Evolutionary conservation across 2,113 vertebrate genomes (phyloP).

Genomic region (Lanius ludovicianus): DNA sequence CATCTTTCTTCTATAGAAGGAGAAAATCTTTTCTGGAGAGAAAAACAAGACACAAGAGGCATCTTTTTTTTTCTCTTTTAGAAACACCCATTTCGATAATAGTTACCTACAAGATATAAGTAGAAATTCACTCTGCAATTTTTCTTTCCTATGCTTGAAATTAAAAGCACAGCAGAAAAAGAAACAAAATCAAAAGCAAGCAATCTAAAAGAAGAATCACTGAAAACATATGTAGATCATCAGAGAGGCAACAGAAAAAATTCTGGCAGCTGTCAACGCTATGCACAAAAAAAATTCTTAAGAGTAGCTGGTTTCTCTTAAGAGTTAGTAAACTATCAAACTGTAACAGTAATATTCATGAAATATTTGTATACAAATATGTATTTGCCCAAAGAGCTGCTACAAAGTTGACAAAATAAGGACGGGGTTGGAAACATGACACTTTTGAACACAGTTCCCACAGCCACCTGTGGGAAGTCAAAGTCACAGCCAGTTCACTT

Average conservation of each 20-base stretch:
- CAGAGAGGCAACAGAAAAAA: neutral
- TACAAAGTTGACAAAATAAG: neutral
- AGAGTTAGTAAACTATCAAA: neutral
- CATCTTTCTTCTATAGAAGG: neutral
- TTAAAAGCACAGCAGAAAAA: neutral
- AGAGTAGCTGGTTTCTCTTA: neutral
- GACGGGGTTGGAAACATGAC: accelerated
- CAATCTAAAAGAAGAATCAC: neutral
- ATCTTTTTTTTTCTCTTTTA: neutral
- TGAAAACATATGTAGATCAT: constrained; percentile 18
- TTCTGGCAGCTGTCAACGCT: neutral
- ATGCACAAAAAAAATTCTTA: neutral
- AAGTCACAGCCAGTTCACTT: neutral
- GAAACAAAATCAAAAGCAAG: neutral
- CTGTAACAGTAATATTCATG: neutral
- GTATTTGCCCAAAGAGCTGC: neutral
- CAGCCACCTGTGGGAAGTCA: neutral
- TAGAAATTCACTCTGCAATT: constrained; percentile 20
- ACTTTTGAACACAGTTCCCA: neutral
- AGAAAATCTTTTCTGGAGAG: neutral
- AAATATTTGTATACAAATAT: neutral
- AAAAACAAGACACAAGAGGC: neutral
- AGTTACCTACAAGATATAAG: neutral
- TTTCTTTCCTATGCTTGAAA: neutral
- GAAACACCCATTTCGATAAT: neutral